Conservation (phyloP, 2,888 invertebrate genomes). For the Acleris cristana region DNA sequence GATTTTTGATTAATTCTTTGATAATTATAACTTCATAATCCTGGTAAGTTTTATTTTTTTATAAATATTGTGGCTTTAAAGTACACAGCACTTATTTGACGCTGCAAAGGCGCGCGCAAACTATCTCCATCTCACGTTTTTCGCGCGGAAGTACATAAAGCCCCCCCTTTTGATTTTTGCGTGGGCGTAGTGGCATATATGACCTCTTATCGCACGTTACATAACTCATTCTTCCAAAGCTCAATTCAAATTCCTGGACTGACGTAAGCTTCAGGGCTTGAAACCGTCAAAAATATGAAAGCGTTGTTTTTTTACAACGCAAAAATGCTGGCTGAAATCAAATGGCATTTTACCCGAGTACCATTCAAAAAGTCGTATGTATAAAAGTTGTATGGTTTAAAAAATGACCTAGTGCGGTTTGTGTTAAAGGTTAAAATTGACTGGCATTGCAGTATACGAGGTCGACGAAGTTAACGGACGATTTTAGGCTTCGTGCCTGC, state of each 20-base stretch:
- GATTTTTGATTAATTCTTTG: no score
- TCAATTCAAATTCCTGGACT: background rate
- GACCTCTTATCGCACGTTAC: background rate
- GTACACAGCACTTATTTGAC: no score
- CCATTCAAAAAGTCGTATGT: slow-evolving; percentile 10
- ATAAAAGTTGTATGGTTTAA: background rate
- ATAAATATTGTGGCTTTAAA: no score
- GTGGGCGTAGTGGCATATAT: no score
- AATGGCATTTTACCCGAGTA: slow-evolving; percentile 11
- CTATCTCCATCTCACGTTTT: no score
- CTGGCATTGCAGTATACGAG: background rate
- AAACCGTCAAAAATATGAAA: slow-evolving; percentile 29
- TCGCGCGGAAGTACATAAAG: no score
- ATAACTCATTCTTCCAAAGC: background rate
- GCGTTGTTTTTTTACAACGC: slow-evolving; percentile 9
- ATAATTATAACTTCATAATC: no score
- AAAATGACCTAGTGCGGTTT: background rate
- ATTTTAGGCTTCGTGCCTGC: slow-evolving; percentile 30
- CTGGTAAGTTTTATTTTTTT: no score
- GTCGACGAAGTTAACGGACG: slow-evolving; percentile 8
- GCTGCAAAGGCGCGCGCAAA: no score
- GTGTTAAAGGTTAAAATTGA: slow-evolving; percentile 9
- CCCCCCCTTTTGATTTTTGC: no score
- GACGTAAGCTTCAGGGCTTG: slow-evolving; percentile 4
- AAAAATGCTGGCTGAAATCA: slow-evolving; percentile 28